Percentiles rank a stretch among this genome's conserved stretches.
phyloP scores from a whole-genome alignment of 1,140 invertebrate genomes.

The Ooceraea biroi region DNA sequence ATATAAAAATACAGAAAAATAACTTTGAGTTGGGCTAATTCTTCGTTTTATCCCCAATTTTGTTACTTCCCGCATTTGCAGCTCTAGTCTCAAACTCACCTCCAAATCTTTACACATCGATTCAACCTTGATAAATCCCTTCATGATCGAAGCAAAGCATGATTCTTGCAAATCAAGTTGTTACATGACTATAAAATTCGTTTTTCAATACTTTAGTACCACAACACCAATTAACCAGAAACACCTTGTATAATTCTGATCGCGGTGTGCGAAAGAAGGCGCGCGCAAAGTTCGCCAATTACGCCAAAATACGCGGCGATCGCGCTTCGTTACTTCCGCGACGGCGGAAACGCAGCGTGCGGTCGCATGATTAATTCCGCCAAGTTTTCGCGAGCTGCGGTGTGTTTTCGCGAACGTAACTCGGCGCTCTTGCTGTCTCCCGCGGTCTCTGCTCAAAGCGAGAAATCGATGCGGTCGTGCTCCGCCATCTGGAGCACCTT shows the following conservation, averaged over 20 bases:
- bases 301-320: slow-evolving; percentile 50
- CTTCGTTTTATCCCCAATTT: no score
- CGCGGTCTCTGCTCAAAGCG: slow-evolving; percentile 51
- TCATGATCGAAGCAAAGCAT: no score
- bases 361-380: slow-evolving; percentile 57
- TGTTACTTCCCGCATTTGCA: no score
- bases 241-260: neutral
- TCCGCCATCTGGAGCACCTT: slow-evolving; percentile 58
- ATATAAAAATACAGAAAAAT: no score
- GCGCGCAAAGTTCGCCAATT: slow-evolving; percentile 44
- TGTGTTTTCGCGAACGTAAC: slow-evolving; percentile 56
- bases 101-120: no score
- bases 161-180: neutral
- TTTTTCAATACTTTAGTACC: neutral
- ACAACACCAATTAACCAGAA: neutral
- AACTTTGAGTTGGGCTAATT: no score
- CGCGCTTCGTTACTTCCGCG: slow-evolving; percentile 45
- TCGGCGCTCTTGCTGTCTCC: slow-evolving; percentile 48
- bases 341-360: slow-evolving; percentile 48
- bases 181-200: neutral
- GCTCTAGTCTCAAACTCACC: no score
- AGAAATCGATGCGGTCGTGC: slow-evolving; percentile 58
- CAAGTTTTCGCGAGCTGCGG: slow-evolving; percentile 57
- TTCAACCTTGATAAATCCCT: no score
- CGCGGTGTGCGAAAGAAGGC: neutral